Conservation (phyloP, 2,888 invertebrate species). For the Acanthopleura granulata region DNA sequence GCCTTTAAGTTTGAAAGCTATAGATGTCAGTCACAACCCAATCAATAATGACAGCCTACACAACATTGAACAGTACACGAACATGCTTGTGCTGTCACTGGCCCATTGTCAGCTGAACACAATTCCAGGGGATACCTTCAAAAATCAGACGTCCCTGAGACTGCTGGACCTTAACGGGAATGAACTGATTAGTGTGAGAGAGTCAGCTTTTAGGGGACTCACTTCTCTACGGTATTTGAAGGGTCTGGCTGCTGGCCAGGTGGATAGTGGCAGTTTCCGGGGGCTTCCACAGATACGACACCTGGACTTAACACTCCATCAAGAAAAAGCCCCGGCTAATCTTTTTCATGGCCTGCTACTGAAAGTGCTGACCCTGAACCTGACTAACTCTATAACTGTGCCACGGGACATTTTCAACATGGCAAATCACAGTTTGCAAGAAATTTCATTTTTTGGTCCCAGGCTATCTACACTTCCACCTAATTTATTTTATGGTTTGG, state of each 20-base stretch:
- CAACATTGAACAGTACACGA: neutral
- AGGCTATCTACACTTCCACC: neutral
- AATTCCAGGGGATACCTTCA: neutral
- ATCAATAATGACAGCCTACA: neutral
- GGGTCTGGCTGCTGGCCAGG: neutral
- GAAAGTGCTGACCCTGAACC: neutral
- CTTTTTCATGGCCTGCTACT: neutral
- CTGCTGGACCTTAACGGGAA: neutral
- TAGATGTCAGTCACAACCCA: neutral
- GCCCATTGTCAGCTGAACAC: neutral
- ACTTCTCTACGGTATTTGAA: neutral
- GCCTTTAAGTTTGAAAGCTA: neutral
- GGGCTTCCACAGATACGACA: neutral
- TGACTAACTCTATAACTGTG: neutral
- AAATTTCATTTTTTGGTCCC: neutral
- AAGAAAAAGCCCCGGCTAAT: neutral
- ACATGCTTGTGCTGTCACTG: neutral
- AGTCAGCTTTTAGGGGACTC: neutral
- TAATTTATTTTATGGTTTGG: neutral
- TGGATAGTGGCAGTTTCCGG: neutral
- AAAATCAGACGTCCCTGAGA: neutral
- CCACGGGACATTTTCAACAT: neutral
- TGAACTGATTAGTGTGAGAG: neutral
- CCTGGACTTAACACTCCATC: slow-evolving; percentile 1
- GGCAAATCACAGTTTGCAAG: slow-evolving; percentile 10